These are phyloP conservation scores for Cladopsammia gracilis DNA, from an alignment of 64 coral and sea anemone species.

Conservation along the genomic window DNA sequence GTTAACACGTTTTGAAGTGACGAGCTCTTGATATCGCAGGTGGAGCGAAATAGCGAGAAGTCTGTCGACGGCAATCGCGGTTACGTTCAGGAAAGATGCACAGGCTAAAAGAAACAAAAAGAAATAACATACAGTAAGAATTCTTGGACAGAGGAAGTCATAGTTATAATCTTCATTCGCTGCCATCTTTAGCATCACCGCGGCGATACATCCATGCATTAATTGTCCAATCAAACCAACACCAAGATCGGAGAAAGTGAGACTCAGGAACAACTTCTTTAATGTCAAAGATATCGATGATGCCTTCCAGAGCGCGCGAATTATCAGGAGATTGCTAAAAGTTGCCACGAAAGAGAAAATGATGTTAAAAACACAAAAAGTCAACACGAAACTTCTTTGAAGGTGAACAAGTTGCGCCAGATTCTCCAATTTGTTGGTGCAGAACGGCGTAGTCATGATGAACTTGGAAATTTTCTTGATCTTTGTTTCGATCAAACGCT, in stretches of 20 bases:
- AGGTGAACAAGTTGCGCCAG: neutral
- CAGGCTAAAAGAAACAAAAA: neutral
- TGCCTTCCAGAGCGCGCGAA: neutral
- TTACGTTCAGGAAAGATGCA: slow-evolving; percentile 37
- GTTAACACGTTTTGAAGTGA: slow-evolving; percentile 17
- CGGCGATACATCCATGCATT: neutral
- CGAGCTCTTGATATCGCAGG: slow-evolving; percentile 42
- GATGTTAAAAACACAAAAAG: neutral
- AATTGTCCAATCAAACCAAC: slow-evolving; percentile 14
- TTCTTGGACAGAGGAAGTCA: neutral
- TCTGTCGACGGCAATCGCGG: slow-evolving; percentile 48
- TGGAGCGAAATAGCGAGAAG: slow-evolving; percentile 50
- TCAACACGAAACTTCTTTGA: neutral
- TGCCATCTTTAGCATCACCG: neutral
- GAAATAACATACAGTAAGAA: neutral
- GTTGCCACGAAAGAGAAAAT: neutral
- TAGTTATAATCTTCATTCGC: neutral
- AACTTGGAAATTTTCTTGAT: neutral
- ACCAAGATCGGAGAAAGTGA: slow-evolving; percentile 46
- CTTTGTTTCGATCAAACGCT: no score
- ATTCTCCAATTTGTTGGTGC: neutral
- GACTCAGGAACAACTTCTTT: neutral
- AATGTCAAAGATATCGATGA: neutral
- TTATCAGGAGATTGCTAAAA: slow-evolving; percentile 17
- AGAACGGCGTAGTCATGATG: neutral